Percentiles rank a stretch among this genome's conserved stretches.
phyloP scores from a whole-genome alignment of 1,140 invertebrate species.

The Anthonomus grandis region DNA sequence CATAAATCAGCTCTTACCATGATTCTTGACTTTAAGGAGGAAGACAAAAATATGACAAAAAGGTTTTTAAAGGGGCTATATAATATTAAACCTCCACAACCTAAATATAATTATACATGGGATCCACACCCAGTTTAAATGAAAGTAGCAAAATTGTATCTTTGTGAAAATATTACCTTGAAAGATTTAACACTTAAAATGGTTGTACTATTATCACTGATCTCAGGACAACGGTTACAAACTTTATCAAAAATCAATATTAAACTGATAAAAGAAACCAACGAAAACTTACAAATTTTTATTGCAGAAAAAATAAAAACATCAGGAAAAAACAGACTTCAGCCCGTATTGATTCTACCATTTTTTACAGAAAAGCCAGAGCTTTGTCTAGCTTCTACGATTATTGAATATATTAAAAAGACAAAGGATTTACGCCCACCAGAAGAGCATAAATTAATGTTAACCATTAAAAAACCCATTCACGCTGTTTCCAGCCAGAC shows the following conservation, averaged over 20 bases:
- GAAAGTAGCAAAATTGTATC: conserved; percentile 4
- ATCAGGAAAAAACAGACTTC: too few relatives aligned
- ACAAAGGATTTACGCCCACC: conserved; percentile 2
- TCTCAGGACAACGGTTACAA: conserved; percentile 17
- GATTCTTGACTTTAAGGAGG: not conserved
- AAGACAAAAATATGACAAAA: not conserved
- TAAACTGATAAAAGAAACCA: not conserved
- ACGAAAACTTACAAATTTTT: conserved; percentile 10
- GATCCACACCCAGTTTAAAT: conserved; percentile 6
- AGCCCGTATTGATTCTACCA: conserved; percentile 3
- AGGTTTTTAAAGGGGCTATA: not conserved
- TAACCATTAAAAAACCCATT: conserved; percentile 6
- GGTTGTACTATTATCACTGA: conserved; percentile 8
- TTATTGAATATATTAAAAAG: conserved; percentile 2
- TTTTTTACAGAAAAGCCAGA: conserved; percentile 12
- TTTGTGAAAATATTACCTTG: conserved; percentile 6
- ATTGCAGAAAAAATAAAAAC: conserved; percentile 14
- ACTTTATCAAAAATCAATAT: conserved; percentile 15
- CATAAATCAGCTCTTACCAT: not conserved
- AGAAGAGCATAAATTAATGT: conserved; percentile 1
- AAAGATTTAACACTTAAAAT: conserved; percentile 12
- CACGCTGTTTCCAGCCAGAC: not conserved
- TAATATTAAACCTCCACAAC: too few relatives aligned
- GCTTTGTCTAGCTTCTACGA: conserved; percentile 6
- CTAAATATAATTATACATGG: conserved; percentile 19